These are phyloP conservation scores for Pelmatolapia mariae DNA, from an alignment of 2,113 vertebrate species.

Conservation along the genomic window DNA sequence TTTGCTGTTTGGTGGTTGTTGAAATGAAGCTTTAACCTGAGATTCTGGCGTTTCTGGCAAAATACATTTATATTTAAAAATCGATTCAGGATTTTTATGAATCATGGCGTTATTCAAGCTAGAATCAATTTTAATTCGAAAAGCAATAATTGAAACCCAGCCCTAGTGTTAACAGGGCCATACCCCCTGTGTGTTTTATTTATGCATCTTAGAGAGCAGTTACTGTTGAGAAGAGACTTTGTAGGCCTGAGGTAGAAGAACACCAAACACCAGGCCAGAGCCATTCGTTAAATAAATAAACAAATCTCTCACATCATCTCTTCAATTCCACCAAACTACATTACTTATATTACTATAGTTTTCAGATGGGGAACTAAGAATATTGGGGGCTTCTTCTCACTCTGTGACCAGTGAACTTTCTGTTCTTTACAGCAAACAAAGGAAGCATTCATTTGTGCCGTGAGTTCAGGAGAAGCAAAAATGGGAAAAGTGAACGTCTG, in stretches of 20 bases:
- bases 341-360: background rate
- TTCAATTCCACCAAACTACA: background rate
- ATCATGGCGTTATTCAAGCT: background rate
- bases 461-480: background rate
- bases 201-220: background rate
- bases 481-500: constrained; percentile 28
- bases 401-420: background rate
- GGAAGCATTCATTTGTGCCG: background rate
- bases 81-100: background rate
- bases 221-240: background rate
- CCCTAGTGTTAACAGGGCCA: background rate
- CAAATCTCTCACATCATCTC: background rate
- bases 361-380: background rate
- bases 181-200: background rate
- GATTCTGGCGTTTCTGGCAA: accelerated
- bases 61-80: background rate
- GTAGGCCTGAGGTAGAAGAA: background rate
- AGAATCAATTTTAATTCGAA: background rate
- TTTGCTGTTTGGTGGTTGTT: background rate
- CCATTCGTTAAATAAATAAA: background rate
- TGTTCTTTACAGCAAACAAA: accelerated
- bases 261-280: background rate
- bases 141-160: background rate
- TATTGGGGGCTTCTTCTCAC: background rate
- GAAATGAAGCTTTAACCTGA: background rate